Conservation (phyloP, 2,113 vertebrate species). For the Felis catus region F.catus_Fca126_mat1.0 CM031412.1:239309501-239310000, state of each 20-base stretch:
- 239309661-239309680: neutral
- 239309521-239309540: neutral
- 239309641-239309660: neutral
- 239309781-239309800: neutral
- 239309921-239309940: neutral
- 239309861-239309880: neutral
- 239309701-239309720: neutral
- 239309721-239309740: too few relatives aligned
- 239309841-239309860: neutral
- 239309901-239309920: neutral
- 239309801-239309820: neutral
- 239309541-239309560: neutral
- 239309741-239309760: neutral
- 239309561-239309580: neutral
- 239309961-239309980: neutral
- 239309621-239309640: neutral
- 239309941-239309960: neutral
- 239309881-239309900: neutral
- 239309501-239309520: neutral
- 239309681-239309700: neutral
- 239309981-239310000: neutral
- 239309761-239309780: neutral
- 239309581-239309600: neutral
- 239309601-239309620: neutral
- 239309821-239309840: neutral